phyloP scores from a whole-genome alignment of 1,140 invertebrate genomes.

The Drosophila prosaltans region DNA sequence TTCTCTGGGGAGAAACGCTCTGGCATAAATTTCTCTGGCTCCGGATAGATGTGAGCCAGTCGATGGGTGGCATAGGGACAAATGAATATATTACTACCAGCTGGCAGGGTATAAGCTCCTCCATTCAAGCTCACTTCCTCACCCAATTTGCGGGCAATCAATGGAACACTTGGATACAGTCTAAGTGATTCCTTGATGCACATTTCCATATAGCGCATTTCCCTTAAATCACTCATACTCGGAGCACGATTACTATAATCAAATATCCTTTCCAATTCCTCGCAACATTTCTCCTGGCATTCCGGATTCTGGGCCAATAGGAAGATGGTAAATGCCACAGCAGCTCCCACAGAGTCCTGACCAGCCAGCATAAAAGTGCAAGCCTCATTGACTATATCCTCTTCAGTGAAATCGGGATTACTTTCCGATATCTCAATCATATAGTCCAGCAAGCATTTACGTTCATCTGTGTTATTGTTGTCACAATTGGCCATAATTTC shows the following conservation, averaged over 20 bases:
- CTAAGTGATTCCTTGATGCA: conserved; percentile 88
- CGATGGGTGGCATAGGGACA: conserved; percentile 87
- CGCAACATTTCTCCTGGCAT: conserved; percentile 85
- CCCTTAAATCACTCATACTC: conserved; percentile 85
- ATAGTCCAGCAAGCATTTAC: conserved; percentile 85
- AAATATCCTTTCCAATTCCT: conserved; percentile 87
- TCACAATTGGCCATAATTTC: conserved; percentile 56
- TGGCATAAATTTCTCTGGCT: conserved; percentile 89
- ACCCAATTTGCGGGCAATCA: conserved; percentile 85
- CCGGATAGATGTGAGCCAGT: conserved; percentile 86
- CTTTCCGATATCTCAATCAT: conserved; percentile 87
- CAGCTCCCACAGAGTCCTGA: conserved; percentile 89
- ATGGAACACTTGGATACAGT: conserved; percentile 88
- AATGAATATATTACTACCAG: conserved; percentile 83
- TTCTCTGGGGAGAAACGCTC: conserved; percentile 87
- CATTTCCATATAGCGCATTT: conserved; percentile 87
- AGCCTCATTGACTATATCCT: conserved; percentile 88
- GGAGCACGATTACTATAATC: conserved; percentile 79
- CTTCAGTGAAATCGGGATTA: conserved; percentile 85
- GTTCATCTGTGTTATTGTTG: conserved; percentile 46
- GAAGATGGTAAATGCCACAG: conserved; percentile 86
- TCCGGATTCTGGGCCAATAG: conserved; percentile 86
- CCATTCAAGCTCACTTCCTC: conserved; percentile 84
- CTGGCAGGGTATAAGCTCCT: conserved; percentile 80
- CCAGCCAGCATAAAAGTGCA: conserved; percentile 91